Conservation (phyloP, 2,797 vertebrate genomes). For the Acanthopagrus latus region DNA sequence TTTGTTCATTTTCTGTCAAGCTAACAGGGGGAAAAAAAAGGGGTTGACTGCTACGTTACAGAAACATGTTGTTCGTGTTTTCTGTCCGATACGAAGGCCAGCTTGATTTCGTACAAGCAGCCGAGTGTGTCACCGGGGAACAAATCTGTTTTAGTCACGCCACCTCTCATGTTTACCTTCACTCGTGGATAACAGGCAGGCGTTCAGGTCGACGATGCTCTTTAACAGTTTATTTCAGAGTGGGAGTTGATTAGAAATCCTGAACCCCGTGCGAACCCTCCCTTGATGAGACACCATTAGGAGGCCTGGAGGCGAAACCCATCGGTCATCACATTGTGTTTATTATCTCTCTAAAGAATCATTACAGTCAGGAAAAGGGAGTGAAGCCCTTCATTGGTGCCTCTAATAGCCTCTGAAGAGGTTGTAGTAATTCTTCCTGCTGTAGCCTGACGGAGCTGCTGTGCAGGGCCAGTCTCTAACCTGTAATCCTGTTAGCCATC, state of each 20-base stretch:
- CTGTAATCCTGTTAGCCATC: slow-evolving; percentile 51
- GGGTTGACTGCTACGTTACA: slow-evolving; percentile 2
- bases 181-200: background rate
- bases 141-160: slow-evolving; percentile 10
- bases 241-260: slow-evolving; percentile 34
- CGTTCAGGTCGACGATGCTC: slow-evolving; percentile 7
- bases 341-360: slow-evolving; percentile 42
- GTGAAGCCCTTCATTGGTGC: slow-evolving; percentile 18
- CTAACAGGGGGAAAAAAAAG: background rate
- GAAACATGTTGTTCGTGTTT: background rate
- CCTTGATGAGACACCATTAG: slow-evolving; percentile 31
- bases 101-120: background rate
- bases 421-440: slow-evolving; percentile 43
- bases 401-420: slow-evolving; percentile 29
- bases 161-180: slow-evolving; percentile 5
- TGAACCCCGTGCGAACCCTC: slow-evolving; percentile 31
- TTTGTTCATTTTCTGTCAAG: slow-evolving; percentile 6
- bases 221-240: background rate
- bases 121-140: slow-evolving; percentile 6
- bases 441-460: slow-evolving; percentile 23
- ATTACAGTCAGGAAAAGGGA: slow-evolving; percentile 18
- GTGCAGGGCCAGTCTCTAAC: slow-evolving; percentile 26
- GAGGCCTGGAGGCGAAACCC: slow-evolving; percentile 27
- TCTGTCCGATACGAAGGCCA: slow-evolving; percentile 1
- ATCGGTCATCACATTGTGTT: slow-evolving; percentile 37